A percentile compares a stretch with the other conserved stretches of the same genome.
Conservation (phyloP, 2,888 invertebrate species). For the Thyatira batis region DNA sequence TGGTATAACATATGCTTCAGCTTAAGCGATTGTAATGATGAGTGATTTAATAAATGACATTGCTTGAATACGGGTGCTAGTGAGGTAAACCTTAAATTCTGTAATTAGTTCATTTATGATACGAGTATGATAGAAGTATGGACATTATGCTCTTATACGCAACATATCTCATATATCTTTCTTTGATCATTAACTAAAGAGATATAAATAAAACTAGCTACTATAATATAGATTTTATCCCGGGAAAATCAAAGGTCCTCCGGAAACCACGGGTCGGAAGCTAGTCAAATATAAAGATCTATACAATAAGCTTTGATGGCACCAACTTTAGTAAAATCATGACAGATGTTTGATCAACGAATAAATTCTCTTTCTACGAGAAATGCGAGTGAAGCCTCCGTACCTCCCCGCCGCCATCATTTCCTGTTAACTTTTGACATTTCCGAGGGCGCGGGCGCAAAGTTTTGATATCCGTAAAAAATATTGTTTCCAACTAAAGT, state of each 20-base stretch:
- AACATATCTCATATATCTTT: too few relatives aligned
- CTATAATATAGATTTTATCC: too few relatives aligned
- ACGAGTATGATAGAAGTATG: too few relatives aligned
- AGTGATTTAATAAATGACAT: background rate
- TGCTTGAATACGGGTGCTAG: background rate
- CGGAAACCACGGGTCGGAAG: too few relatives aligned
- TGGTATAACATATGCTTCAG: background rate
- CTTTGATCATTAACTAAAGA: too few relatives aligned
- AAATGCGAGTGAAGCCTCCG: constrained; percentile 5
- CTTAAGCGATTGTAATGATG: background rate
- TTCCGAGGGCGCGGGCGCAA: constrained; percentile 21
- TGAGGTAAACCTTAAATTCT: background rate
- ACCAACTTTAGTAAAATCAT: background rate
- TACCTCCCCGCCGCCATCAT: constrained; percentile 24
- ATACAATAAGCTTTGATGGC: background rate
- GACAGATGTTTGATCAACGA: constrained; percentile 14
- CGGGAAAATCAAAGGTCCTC: too few relatives aligned
- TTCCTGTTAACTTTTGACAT: constrained; percentile 28
- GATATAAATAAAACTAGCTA: too few relatives aligned
- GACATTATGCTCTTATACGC: too few relatives aligned
- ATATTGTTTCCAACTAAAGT: constrained; percentile 28
- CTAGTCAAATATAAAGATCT: background rate
- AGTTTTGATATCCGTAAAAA: constrained; percentile 33
- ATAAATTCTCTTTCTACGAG: background rate
- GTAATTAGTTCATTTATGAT: background rate